Evolutionary conservation across 2,113 vertebrate genomes (phyloP), one percentile per base, ranked within the genome.

Genomic region (Prunella himalayana): DNA sequence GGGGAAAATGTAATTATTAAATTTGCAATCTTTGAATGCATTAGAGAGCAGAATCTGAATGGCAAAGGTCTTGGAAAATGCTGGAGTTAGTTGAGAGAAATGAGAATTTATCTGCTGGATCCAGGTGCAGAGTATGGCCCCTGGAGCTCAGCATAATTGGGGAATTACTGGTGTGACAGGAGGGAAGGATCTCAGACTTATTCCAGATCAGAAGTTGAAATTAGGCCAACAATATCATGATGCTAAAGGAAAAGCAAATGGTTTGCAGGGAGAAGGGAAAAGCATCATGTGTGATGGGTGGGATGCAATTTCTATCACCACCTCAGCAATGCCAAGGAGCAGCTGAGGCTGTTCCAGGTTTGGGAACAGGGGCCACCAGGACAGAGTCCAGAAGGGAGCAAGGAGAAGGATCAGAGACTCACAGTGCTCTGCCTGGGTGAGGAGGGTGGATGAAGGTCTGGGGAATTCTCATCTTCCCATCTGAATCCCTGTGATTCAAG

Each of bases 391-490:
- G 66, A 49, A 49, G 8, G 14, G 33, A 61, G 13, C 0, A 8
- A 73, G 47, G 37, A 94, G 82, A 72, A 68, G 30, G 71, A 57
- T 41, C 49, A 20, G 79, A 44, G 61, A 3, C 10, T 10, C 5
- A 1, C 14, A 68, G 3, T 1, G 6, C 11, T 53, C 27, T 11
- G 10, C 39, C 64, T 33, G 44, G 33, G 21, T 0, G 3, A 65
- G 19, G 14, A 31, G 18, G 7, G 9, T 5, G 11, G 53, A 13
- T 51, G 14, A 33, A 51, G 7, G 5, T 3, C 45, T 60, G 45
- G 28, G 65, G 22, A 69, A 41, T 66, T 65, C 12, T 1, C 1
- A 0, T 30, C 28, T 63, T 45, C 73, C 56, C 16, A 3, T 49
- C 11, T 37, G 15, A 51, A 27, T 14, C 31, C 39, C 56, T 4